phyloP scores from a whole-genome alignment of 2,797 vertebrate genomes.

The Vireo griseus region DNA sequence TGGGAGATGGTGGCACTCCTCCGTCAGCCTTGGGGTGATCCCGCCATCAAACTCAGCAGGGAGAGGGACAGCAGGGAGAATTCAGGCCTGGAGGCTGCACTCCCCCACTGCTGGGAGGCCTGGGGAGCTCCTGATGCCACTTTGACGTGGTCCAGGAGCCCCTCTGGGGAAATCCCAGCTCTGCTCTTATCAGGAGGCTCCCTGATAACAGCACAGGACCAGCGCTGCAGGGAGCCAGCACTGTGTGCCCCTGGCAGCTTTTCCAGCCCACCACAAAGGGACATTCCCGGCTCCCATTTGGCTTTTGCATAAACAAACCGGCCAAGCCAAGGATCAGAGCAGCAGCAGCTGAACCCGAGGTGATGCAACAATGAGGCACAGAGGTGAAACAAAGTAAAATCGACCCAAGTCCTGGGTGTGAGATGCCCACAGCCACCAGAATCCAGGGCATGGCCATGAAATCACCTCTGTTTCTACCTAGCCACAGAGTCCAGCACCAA shows the following conservation, averaged over 20 bases:
- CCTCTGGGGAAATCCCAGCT: not conserved
- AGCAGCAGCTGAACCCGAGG: not conserved
- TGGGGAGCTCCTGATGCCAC: not conserved
- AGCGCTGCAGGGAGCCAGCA: rapidly evolving
- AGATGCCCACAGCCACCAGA: not conserved
- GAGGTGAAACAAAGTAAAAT: not conserved
- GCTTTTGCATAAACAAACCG: not conserved
- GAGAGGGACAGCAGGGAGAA: not conserved
- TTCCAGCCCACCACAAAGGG: not conserved
- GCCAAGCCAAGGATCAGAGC: not conserved
- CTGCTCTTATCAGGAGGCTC: not conserved
- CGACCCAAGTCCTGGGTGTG: not conserved
- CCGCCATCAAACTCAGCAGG: rapidly evolving
- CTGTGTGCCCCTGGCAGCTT: not conserved
- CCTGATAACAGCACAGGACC: not conserved
- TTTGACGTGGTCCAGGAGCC: not conserved
- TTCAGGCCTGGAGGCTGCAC: not conserved
- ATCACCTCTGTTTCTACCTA: not conserved
- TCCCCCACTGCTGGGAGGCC: not conserved
- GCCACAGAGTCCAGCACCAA: not conserved
- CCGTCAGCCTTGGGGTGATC: not conserved
- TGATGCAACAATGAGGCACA: not conserved
- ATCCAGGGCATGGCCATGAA: rapidly evolving
- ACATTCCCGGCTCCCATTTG: not conserved
- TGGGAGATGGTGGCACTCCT: not conserved